Percentiles rank a stretch among this genome's conserved stretches.
Evolutionary conservation across 2,113 vertebrate genomes (phyloP).

Genomic region (Syrmaticus mikado): DNA sequence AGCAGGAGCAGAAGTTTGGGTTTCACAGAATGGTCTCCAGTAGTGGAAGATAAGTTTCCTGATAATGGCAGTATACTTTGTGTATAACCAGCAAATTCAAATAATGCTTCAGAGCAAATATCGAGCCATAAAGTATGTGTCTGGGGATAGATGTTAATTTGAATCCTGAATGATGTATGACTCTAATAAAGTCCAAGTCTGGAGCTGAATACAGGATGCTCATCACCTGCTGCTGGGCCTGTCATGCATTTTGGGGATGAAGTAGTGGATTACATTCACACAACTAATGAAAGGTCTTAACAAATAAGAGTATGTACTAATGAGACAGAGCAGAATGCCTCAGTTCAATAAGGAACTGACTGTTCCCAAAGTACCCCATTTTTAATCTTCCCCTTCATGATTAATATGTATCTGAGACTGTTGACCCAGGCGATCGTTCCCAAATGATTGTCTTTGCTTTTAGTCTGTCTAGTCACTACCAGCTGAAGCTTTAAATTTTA

Average conservation of each 20-base stretch:
- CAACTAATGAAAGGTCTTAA: conserved; percentile 41
- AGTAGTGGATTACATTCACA: conserved; percentile 43
- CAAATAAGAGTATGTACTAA: conserved; percentile 51
- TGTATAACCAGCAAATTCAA: conserved; percentile 39
- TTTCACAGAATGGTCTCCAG: neutral
- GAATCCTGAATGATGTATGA: conserved; percentile 45
- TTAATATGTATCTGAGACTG: conserved; percentile 48
- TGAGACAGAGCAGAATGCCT: neutral
- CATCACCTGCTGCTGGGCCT: conserved; percentile 44
- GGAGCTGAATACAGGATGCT: conserved; percentile 29
- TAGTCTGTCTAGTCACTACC: neutral
- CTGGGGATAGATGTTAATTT: conserved; percentile 28
- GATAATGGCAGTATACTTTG: conserved; percentile 14
- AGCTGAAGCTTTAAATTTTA: neutral
- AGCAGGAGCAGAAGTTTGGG: neutral
- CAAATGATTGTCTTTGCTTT: neutral
- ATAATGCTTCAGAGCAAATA: conserved; percentile 49
- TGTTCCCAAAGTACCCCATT: neutral
- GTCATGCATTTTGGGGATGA: conserved; percentile 18
- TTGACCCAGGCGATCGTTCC: conserved; percentile 13
- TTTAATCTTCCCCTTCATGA: neutral
- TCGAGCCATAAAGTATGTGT: neutral
- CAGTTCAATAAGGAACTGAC: conserved; percentile 47
- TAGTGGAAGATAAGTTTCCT: conserved; percentile 40
- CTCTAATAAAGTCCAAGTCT: conserved; percentile 60